These are phyloP conservation scores for Spicauda simplicius DNA, from an alignment of 2,888 invertebrate genomes.

Conservation along the genomic window DNA sequence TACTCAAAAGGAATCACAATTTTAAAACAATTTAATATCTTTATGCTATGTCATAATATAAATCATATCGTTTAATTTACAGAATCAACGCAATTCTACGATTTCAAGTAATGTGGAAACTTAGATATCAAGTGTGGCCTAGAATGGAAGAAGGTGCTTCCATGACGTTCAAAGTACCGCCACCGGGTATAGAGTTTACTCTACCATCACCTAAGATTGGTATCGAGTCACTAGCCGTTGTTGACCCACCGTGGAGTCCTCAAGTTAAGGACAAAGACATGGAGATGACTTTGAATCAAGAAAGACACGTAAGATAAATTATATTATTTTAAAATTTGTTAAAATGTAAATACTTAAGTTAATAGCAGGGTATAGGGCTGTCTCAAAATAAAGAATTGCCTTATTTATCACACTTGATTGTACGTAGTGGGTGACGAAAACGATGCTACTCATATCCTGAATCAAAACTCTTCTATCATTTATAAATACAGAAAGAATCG, in stretches of 20 bases:
- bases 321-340: neutral
- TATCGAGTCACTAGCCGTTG: conserved; percentile 95
- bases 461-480: too few species aligned
- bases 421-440: too few species aligned
- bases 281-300: conserved; percentile 99
- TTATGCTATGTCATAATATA: too few species aligned
- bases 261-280: conserved; percentile 99
- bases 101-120: conserved; percentile 98
- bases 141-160: conserved; percentile 99
- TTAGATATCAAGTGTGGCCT: conserved; percentile 99
- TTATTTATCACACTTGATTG: too few species aligned
- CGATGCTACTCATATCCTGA: too few species aligned
- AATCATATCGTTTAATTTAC: conserved; percentile 10
- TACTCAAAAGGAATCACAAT: too few species aligned
- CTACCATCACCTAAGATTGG: conserved; percentile 99
- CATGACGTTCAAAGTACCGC: conserved; percentile 98
- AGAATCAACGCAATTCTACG: conserved; percentile 84
- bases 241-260: conserved; percentile 99
- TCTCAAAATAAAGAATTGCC: too few species aligned
- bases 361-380: too few species aligned
- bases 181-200: conserved; percentile 99
- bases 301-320: conserved; percentile 92
- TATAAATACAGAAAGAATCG: too few species aligned
- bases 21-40: too few species aligned
- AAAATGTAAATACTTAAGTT: too few species aligned